Conservation (phyloP, 1,140 invertebrate species). For the Temnothorax longispinosus region DNA sequence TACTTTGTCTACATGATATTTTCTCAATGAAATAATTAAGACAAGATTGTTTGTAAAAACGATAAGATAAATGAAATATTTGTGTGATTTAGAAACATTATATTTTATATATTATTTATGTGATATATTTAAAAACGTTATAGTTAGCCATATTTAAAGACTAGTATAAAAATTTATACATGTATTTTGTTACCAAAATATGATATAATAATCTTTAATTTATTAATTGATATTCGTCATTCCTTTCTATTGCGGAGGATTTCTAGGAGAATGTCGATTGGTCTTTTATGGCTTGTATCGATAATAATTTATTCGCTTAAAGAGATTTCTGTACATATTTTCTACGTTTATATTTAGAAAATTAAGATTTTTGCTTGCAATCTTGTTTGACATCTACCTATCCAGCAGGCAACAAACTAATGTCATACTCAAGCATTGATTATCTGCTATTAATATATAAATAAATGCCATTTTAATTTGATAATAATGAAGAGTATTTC, state of each 20-base stretch:
- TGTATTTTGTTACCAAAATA: not conserved
- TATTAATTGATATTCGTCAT: not conserved
- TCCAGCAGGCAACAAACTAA: not conserved
- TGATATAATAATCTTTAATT: not conserved
- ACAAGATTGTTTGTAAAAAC: not conserved
- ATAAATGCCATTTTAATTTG: slow-evolving; percentile 5
- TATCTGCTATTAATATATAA: slow-evolving; percentile 36
- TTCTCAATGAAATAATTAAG: not conserved
- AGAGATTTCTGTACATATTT: not conserved
- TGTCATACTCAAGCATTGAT: not conserved
- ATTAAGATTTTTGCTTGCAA: slow-evolving; percentile 35
- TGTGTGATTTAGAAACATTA: not conserved
- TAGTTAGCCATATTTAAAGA: not conserved
- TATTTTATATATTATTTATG: not conserved
- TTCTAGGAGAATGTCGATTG: slow-evolving; percentile 11
- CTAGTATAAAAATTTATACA: not conserved
- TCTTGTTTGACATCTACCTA: slow-evolving; percentile 5
- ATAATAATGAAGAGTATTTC: slow-evolving; percentile 17
- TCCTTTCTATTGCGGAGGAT: not conserved
- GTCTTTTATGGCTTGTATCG: not conserved
- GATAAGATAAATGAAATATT: slow-evolving; percentile 5
- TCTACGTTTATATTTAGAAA: slow-evolving; percentile 5
- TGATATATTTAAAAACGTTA: not conserved
- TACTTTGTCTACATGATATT: not conserved
- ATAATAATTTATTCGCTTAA: slow-evolving; percentile 22